Percentiles rank a stretch among this genome's conserved stretches.
phyloP scores from a whole-genome alignment of 2,888 invertebrate genomes.

The Scaptomyza tumidula region DNA sequence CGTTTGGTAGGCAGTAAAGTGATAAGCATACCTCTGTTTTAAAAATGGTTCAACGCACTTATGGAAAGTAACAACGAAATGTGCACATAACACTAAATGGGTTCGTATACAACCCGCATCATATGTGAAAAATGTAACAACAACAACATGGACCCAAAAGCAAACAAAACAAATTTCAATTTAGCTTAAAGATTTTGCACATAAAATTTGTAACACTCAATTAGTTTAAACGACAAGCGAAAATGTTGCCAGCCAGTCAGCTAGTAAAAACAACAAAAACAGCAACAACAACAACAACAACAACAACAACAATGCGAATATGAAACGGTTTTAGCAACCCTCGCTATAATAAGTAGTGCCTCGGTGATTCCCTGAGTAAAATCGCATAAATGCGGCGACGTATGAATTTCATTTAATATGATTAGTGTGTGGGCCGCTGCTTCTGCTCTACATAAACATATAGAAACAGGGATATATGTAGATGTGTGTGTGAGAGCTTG shows the following conservation, averaged over 20 bases:
- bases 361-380: conserved; percentile 38
- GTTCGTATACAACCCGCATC: conserved; percentile 76
- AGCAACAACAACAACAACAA: conserved; percentile 7
- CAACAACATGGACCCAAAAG: conserved; percentile 23
- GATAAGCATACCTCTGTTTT: conserved; percentile 65
- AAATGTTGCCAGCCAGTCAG: conserved; percentile 62
- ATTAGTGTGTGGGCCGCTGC: conserved; percentile 69
- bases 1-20: conserved; percentile 24
- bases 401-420: conserved; percentile 81
- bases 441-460: conserved; percentile 9
- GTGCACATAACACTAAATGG: conserved; percentile 76
- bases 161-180: conserved; percentile 78
- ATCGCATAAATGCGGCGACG: conserved; percentile 76
- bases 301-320: conserved; percentile 23
- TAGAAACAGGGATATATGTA: background rate
- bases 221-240: conserved; percentile 78
- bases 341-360: conserved; percentile 30
- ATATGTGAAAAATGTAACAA: conserved; percentile 65
- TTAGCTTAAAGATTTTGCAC: conserved; percentile 78
- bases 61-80: conserved; percentile 53
- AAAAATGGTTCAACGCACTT: conserved; percentile 73
- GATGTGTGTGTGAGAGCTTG: background rate
- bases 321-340: conserved; percentile 56
- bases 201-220: conserved; percentile 82
- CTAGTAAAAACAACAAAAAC: conserved; percentile 16